Evolutionary conservation across 2,888 invertebrate species (phyloP), one percentile per base, ranked within the genome.

Genomic region (Buathra laborator): DNA sequence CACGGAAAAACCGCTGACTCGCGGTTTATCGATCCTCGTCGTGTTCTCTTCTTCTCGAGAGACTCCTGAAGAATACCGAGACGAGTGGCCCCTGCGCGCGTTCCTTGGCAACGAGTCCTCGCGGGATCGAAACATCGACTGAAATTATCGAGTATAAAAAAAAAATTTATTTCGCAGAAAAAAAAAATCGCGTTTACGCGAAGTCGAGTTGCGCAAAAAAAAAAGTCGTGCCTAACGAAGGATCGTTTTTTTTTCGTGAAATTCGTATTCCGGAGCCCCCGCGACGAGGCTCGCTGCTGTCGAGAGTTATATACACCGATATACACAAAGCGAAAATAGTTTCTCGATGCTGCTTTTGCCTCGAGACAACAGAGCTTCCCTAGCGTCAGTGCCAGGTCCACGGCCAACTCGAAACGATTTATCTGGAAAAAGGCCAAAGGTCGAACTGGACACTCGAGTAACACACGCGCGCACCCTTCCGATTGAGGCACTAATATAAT

Each of bases 331-430:
- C 74, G 24, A 77, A 86, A 84, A 86, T 86, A 82, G 79, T 79
- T 76, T 44, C 75, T 67, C 68, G 32, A 32, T 12, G 44, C 3
- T 64, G n/a, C 53, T 53, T 53, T 19, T 64, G 24, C 32, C 32
- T 16, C 32, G 37, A 76, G 51, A 82, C 56, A 59, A 64, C 56
- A 59, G 51, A 29, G 43, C 37, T 59, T 19, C 43, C 19, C 7
- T 1, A 12, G 12, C 74, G 29, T 86, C 88, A 88, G 71, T 90
- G 90, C 90, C 88, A 89, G 86, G 89, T 89, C 87, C 90, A 89
- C 66, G 88, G 88, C 66, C 90, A 87, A 86, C 77, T 44, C 62
- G 78, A 87, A 84, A 70, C 12, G 10, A 12, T 43, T 67, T 16
- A 43, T 51, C 85, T 89, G 89, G 90, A 83, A 71, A 82, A 83